phyloP scores from a whole-genome alignment of 2,113 vertebrate genomes.

The Arizona elegans region DNA sequence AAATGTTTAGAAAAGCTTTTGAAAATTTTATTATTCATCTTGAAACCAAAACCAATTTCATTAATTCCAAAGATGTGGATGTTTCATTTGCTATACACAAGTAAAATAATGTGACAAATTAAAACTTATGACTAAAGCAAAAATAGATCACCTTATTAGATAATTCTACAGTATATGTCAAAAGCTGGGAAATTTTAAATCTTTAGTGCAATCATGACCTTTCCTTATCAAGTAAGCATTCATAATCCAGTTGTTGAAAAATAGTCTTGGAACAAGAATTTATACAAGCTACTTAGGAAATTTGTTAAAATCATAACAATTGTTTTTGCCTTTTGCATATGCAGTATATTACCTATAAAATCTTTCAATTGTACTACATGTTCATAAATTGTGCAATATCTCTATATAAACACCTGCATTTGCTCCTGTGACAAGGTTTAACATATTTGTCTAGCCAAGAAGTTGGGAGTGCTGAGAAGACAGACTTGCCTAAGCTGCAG shows the following conservation, averaged over 20 bases:
- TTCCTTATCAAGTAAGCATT: not conserved
- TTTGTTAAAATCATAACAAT: not conserved
- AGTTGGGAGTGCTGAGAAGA: not conserved
- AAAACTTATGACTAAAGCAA: slow-evolving; percentile 8
- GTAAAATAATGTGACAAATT: not conserved
- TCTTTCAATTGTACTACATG: not conserved
- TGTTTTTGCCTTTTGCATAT: not conserved
- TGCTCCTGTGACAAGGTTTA: not conserved
- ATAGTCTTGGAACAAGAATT: not conserved
- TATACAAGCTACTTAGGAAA: not conserved
- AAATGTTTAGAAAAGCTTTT: slow-evolving; percentile 9
- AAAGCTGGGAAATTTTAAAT: not conserved
- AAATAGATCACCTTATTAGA: not conserved
- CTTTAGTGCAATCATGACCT: not conserved
- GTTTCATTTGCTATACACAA: slow-evolving; percentile 7
- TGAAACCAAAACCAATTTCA: slow-evolving; percentile 13
- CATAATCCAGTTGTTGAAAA: not conserved
- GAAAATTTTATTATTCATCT: not conserved
- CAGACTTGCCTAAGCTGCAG: not conserved
- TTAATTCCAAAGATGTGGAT: slow-evolving; percentile 13
- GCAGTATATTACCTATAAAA: not conserved
- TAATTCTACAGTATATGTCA: not conserved
- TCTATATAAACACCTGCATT: no score
- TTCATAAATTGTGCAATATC: not conserved
- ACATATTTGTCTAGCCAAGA: not conserved